These are phyloP conservation scores for Meteorus colon DNA, from an alignment of 2,888 invertebrate species.

Conservation along the genomic window DNA sequence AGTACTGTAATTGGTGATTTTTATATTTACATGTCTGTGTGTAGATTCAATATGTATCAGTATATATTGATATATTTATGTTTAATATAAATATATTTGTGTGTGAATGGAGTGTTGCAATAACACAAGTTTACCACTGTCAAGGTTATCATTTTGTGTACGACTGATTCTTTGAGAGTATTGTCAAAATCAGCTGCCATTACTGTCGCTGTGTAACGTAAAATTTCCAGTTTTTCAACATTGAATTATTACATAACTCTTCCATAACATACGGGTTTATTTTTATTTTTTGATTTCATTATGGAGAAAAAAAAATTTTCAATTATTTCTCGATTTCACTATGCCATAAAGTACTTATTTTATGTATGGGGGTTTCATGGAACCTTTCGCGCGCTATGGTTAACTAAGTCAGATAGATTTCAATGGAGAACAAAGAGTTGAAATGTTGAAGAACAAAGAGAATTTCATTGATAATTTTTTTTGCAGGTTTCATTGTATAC, in stretches of 20 bases:
- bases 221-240: constrained; percentile 1
- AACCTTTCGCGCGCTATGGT: constrained; percentile 1
- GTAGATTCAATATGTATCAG: neutral
- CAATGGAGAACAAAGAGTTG: neutral
- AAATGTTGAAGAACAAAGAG: neutral
- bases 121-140: constrained; percentile 42
- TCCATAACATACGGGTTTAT: too few relatives aligned
- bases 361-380: too few relatives aligned
- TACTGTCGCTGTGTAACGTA: constrained; percentile 51
- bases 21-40: constrained; percentile 1
- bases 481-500: constrained; percentile 27
- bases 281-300: too few relatives aligned
- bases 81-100: neutral
- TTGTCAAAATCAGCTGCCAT: constrained; percentile 73
- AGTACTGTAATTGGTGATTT: neutral
- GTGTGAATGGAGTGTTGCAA: constrained; percentile 17
- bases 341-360: too few relatives aligned
- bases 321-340: too few relatives aligned
- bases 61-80: neutral
- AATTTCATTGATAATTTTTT: constrained; percentile 30
- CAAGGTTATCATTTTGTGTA: constrained; percentile 57
- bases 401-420: neutral
- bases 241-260: neutral
- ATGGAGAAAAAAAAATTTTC: too few relatives aligned
- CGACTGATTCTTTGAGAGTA: constrained; percentile 48